A percentile compares a stretch with the other conserved stretches of the same genome.
phyloP scores from a whole-genome alignment of 2,797 vertebrate species.

The Tenualosa ilisha region DNA sequence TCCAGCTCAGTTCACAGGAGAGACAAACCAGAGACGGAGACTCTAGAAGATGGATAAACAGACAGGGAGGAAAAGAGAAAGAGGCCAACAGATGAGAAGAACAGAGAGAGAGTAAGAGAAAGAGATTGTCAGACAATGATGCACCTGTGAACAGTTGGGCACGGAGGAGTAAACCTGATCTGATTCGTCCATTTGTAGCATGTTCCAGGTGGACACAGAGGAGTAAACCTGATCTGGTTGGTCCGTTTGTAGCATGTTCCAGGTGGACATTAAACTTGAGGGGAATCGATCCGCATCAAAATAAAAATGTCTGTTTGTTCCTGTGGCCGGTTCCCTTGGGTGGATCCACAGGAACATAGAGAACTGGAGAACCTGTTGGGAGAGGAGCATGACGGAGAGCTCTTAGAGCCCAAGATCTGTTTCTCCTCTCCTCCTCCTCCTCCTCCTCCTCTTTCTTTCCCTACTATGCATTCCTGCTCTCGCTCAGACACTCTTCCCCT shows the following conservation, averaged over 20 bases:
- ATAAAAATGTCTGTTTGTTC: conserved; percentile 51
- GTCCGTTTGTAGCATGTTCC: conserved; percentile 45
- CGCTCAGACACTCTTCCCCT: too few species aligned
- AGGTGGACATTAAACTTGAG: conserved; percentile 44
- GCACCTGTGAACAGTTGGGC: not conserved
- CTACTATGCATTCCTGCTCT: too few species aligned
- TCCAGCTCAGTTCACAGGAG: not conserved
- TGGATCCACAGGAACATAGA: not conserved
- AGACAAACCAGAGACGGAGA: not conserved
- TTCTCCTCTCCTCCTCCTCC: not conserved
- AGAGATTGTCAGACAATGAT: not conserved
- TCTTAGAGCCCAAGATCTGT: not conserved
- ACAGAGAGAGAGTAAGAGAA: conserved; percentile 21
- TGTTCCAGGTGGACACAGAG: too few species aligned
- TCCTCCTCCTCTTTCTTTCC: not conserved
- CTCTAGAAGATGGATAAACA: not conserved
- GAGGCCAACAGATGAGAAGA: conserved; percentile 10
- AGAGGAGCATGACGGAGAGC: not conserved
- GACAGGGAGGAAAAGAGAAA: conserved; percentile 42
- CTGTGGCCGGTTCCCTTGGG: not conserved
- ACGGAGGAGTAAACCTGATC: too few species aligned
- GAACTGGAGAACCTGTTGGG: not conserved
- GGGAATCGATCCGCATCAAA: conserved; percentile 48
- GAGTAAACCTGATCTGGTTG: not conserved
- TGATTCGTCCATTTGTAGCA: too few species aligned